phyloP scores from a whole-genome alignment of 2,888 invertebrate species.

The Ypsolopha sequella region DNA sequence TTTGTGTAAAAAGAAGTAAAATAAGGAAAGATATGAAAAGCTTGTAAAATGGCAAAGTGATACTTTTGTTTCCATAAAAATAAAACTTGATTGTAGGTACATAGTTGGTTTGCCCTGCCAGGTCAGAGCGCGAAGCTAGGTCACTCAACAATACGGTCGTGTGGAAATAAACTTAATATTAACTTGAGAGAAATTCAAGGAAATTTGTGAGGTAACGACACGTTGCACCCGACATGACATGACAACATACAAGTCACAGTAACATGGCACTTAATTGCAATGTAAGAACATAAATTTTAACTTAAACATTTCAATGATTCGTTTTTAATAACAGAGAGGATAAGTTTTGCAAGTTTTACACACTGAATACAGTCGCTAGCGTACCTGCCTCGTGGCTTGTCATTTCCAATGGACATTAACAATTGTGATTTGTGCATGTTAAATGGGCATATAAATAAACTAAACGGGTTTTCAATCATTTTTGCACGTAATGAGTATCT shows the following conservation, averaged over 20 bases:
- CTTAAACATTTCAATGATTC: constrained; percentile 2
- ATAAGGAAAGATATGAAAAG: too few relatives aligned
- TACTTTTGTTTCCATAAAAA: neutral
- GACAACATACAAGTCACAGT: constrained; percentile 16
- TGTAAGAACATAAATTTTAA: constrained; percentile 5
- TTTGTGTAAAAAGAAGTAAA: too few relatives aligned
- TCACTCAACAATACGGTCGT: neutral
- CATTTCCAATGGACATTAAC: neutral
- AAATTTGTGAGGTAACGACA: constrained; percentile 14
- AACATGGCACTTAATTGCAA: constrained; percentile 2
- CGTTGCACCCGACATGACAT: constrained; percentile 23
- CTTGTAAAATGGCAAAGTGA: neutral
- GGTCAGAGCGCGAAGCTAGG: neutral
- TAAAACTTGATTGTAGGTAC: neutral
- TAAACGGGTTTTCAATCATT: neutral
- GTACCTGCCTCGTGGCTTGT: neutral
- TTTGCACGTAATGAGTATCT: too few relatives aligned
- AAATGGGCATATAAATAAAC: neutral
- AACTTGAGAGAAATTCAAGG: constrained; percentile 22
- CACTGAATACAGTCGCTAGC: neutral
- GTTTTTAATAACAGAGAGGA: constrained; percentile 3
- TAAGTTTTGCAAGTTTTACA: neutral
- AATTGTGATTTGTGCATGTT: neutral
- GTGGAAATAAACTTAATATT: constrained; percentile 6
- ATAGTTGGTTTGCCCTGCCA: neutral